Evolutionary conservation across 2,797 vertebrate genomes (phyloP).

Genomic region (Fistularia tabacaria): DNA sequence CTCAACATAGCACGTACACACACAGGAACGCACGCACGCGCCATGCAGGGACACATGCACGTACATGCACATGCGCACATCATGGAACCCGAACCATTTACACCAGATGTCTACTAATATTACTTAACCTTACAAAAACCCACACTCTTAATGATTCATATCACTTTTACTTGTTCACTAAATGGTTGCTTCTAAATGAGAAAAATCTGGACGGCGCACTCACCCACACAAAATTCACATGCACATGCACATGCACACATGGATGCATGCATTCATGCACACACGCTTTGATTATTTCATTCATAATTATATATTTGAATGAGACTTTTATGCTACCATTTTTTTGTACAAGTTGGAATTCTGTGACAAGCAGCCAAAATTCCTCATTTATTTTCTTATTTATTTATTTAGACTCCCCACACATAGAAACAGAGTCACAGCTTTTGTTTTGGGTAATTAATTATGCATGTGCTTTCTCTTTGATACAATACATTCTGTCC

Average conservation of each 20-base stretch:
- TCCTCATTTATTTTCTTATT: constrained; percentile 38
- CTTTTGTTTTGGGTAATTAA: constrained; percentile 50
- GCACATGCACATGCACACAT: not conserved
- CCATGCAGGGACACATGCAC: not conserved
- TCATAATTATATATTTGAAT: too few species aligned
- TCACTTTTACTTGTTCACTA: too few species aligned
- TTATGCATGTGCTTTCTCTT: constrained; percentile 37
- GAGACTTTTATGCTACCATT: constrained; percentile 4
- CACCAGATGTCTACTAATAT: too few species aligned
- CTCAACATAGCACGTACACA: constrained; percentile 22
- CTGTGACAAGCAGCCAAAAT: constrained; percentile 30
- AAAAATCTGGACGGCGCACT: not conserved
- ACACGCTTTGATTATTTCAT: constrained; percentile 1
- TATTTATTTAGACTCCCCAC: constrained; percentile 13
- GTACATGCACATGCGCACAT: not conserved
- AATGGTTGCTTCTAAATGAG: too few species aligned
- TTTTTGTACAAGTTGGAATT: constrained; percentile 8
- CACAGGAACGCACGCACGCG: not conserved
- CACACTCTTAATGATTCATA: too few species aligned
- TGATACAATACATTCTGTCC: constrained; percentile 41
- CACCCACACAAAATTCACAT: constrained; percentile 1
- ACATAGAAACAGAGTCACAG: constrained; percentile 42
- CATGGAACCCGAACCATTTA: too few species aligned
- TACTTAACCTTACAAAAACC: too few species aligned
- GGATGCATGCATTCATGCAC: not conserved